Base-by-base conservation (phyloP, 2,113 vertebrate species). In the Alaudala cheleensis region DNA sequence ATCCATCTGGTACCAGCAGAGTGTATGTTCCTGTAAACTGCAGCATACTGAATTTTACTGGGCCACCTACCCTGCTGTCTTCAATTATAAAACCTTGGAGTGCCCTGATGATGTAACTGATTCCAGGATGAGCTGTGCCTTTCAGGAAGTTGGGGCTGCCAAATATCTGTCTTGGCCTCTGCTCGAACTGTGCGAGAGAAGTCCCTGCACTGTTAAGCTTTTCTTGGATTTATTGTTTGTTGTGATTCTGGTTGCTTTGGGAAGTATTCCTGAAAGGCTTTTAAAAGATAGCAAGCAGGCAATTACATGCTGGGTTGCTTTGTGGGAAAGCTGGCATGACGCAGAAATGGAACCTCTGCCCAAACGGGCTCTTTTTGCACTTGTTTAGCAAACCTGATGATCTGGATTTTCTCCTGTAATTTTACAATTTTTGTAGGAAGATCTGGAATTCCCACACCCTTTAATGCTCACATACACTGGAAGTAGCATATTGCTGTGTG, bases 91-190 rank as follows among this genome's bases (percentile, higher is more conserved):
- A 81, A 65, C 51, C 70, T 60, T 3, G 0, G 21, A 29, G 26
- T 37, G 37, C 92, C 77, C 79, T 65, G 65, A n/a, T 83, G 60
- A 94, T 69, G 90, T 90, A 40, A 91, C 54, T 57, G 93, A 25
- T 91, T 95, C 93, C 56, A 66, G 91, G 95, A 95, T 94, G 67
- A 95, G 93, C 81, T 0, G 1, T 82, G 90, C 79, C 92, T 93
- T 89, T 81, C 88, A 79, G 94, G 94, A 97, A 97, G 86, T 39
- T 0, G 1, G 34, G 64, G 65, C 83, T 95, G 92, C 96, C 96
- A 91, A 25, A 57, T 94, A 87, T 88, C 86, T 94, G 81, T 60
- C 90, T 86, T 89, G 82, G 94, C 91, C 96, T 91, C 72, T 3
- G 11, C 20, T 50, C 0, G 14, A 95, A 85, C 90, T 54, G 31